Evolutionary conservation across 2,797 vertebrate genomes (phyloP), one percentile per base, ranked within the genome.

Genomic region (Clarias laeviceps): DNA sequence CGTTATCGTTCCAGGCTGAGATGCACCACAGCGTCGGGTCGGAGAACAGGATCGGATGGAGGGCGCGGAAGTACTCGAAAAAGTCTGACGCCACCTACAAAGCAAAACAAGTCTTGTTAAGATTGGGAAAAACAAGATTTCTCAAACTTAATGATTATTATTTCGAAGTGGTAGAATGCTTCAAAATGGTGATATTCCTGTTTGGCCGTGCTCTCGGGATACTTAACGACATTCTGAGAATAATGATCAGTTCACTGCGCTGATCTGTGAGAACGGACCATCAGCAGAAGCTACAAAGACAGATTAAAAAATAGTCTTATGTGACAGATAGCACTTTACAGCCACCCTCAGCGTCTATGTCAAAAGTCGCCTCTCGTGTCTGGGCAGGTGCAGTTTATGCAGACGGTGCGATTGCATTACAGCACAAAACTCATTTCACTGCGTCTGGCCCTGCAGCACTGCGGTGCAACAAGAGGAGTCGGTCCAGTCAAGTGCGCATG

Each of bases 1-100:
- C 98, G 0, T 99, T 99, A 70, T 99, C 98, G 0, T 99, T 97
- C 98, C 98, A 99, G 0, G 98, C 98, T 0, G 98, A 99, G 20
- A 96, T 91, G 12, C 98, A 99, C 98, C 97, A 99, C 0, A 99
- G 91, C 0, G 90, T 95, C 0, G 92, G 94, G 27, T 99, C 98
- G 0, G 88, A 27, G 0, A 37, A 84, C 15, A 99, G 88, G 62
- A 99, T 90, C 0, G 96, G 96, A 57, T 97, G 93, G 0, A 96
- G 92, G 0, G 97, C 97, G 9, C 95, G 95, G 92, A 99, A 99
- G n/a, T 99, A 99, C 92, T 99, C 97, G 0, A 97, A 99, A 62
- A 99, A 99, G 90, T 99, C 98, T 0, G 97, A 95, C 0, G 98
- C 97, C 62, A 99, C 96, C 95, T 95, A 50, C 56, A 89, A 92